Percentiles rank a stretch among this genome's conserved stretches.
These are phyloP conservation scores for Luidia sarsii DNA, from an alignment of 53 echinoderm and acorn worm genomes.

Conservation along the genomic window DNA sequence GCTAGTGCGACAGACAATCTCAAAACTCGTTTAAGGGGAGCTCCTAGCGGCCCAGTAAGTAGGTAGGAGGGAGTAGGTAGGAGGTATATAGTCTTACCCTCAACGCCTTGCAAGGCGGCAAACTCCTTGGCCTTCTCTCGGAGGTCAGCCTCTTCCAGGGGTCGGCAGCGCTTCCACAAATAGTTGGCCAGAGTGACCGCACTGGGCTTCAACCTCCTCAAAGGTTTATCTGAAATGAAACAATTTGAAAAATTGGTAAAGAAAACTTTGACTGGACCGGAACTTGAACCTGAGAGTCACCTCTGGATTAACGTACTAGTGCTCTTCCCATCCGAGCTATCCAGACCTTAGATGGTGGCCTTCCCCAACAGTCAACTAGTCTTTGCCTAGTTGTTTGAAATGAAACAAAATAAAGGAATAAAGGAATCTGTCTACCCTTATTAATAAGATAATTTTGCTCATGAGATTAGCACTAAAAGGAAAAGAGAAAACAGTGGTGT, in stretches of 20 bases:
- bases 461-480: not conserved
- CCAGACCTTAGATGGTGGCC: too few species aligned
- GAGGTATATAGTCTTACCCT: constrained; percentile 43
- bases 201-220: constrained; percentile 61
- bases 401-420: not conserved
- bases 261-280: too few species aligned
- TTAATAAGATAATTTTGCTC: not conserved
- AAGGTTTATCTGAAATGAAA: constrained; percentile 66
- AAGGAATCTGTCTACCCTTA: not conserved
- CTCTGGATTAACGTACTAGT: too few species aligned
- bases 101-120: constrained; percentile 52
- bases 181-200: constrained; percentile 67
- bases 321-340: too few species aligned
- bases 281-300: too few species aligned
- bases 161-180: constrained; percentile 72
- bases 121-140: constrained; percentile 66
- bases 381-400: too few species aligned
- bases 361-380: too few species aligned
- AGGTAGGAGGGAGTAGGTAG: too few species aligned
- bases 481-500: not conserved
- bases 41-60: too few species aligned
- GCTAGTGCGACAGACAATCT: too few species aligned
- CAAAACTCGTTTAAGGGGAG: too few species aligned
- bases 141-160: constrained; percentile 72
- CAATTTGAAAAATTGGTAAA: too few species aligned